Base-by-base conservation (phyloP, 2,888 invertebrate species). In the Gandaritis pyraliata region DNA sequence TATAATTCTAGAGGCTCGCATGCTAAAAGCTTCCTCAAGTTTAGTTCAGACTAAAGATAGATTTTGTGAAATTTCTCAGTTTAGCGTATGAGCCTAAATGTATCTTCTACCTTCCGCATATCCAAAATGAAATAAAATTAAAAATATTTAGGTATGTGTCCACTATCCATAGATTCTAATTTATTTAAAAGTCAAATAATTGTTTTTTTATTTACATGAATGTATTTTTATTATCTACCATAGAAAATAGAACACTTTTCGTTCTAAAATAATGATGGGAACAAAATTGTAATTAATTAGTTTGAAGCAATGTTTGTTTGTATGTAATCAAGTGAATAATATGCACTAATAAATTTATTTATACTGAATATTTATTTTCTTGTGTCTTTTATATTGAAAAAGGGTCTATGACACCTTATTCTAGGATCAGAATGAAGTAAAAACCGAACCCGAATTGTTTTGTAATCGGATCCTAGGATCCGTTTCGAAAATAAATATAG, bases 261-360 rank as follows among this genome's bases (percentile, higher is more conserved):
- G 55, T 55, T 55, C 39, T 30, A 16, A 16, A 48, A 18, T 0
- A 49, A 23, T 41, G 38, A 47, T 50, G 50, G 46, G 66, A 75
- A 71, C 71, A 70, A 67, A 69, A 62, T 62, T 56, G 51, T 51
- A 69, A 66, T n/a, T n/a, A n/a, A n/a, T n/a, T 68, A 66, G 55
- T 33, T 33, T 33, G 33, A 33, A 33, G 10, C 48, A 66, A 69
- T 69, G 50, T 70, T 75, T 66, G 46, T 74, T 70, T 76, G 66
- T 76, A 73, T 76, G 66, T 76, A 80, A 80, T 76, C 73, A 75
- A 79, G 70, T 77, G 72, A 72, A 76, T 71, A 65, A 63, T 71
- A 61, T 71, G 73, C 74, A 80, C 76, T 80, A 85, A 82, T 84
- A 82, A 81, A 83, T 58, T 38, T 71, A 71, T 75, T 73, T 61